Evolutionary conservation across 35 echinoderm and acorn worm species (phyloP).

Genomic region (Chiridota heheva): DNA sequence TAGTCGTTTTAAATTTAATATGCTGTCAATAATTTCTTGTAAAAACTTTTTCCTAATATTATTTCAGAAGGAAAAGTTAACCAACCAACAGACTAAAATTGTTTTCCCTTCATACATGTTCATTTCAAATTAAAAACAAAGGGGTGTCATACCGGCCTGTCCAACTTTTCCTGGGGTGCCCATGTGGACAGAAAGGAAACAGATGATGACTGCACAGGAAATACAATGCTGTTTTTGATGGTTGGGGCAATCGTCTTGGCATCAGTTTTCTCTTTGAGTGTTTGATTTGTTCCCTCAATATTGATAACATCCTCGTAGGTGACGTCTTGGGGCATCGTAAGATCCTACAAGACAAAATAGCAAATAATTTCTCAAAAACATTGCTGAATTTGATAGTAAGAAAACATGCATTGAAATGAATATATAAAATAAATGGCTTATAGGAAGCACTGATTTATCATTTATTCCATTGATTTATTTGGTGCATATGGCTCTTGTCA

Average conservation of each 20-base stretch:
- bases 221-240: conserved; percentile 16
- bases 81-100: no score
- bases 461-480: no score
- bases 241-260: background rate
- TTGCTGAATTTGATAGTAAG: no score
- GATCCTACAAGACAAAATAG: conserved; percentile 14
- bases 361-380: background rate
- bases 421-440: background rate
- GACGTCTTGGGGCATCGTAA: conserved; percentile 57
- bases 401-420: background rate
- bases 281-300: conserved; percentile 69
- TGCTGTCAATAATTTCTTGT: no score
- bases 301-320: conserved; percentile 83
- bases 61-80: no score
- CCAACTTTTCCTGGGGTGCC: conserved; percentile 76
- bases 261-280: conserved; percentile 36
- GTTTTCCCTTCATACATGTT: no score
- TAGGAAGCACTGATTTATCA: no score
- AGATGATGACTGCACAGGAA: conserved; percentile 69
- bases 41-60: no score
- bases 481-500: no score
- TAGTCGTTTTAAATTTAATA: no score
- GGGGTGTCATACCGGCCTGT: conserved; percentile 25
- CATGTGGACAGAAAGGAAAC: conserved; percentile 95
- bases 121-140: no score